Base-by-base conservation (phyloP, 2,888 invertebrate species). In the Ectemnius continuus region DNA sequence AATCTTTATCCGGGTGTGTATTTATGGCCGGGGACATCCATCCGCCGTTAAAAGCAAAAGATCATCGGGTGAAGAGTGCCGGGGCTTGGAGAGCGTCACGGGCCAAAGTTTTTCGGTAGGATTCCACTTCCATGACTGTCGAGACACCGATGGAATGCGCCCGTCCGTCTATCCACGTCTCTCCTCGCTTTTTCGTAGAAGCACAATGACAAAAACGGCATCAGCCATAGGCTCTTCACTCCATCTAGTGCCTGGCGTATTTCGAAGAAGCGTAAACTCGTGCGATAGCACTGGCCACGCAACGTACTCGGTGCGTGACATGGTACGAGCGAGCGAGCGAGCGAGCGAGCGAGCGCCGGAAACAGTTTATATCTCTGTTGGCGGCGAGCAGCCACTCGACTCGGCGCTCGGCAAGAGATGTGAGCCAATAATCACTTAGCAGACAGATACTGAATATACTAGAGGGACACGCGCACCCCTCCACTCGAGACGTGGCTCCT, bases 91-190 rank as follows among this genome's bases (percentile, higher is more conserved):
- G n/a, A 47, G 13, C 47, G 16, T 52, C 8, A 52, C 14, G 52
- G 52, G 16, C 14, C 16, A 16, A 52, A 52, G n/a, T 52, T 52
- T 52, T 52, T 52, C 52, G 16, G 13, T 52, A 16, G 69, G 61
- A 70, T 69, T 70, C 69, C 70, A 70, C 60, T 69, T 70, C 70
- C 70, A 70, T 56, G 70, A 60, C 70, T 61, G 70, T 70, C 70
- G 45, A 69, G 68, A 70, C 70, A 68, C 57, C 52, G 70, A 69
- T 68, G 60, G 68, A 69, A 68, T 70, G 59, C 60, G 16, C 67
- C 4, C 48, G 59, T 36, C 67, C 68, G 61, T 72, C 56, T 23
- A 23, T 62, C 65, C 56, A 59, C 45, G 48, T 52, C 47, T 52
- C 47, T 20, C 8, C 58, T 67, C 67, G 36, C 36, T 36, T 36